These are phyloP conservation scores for Calonectris borealis DNA, from an alignment of 2,113 vertebrate genomes.

Conservation along the genomic window DNA sequence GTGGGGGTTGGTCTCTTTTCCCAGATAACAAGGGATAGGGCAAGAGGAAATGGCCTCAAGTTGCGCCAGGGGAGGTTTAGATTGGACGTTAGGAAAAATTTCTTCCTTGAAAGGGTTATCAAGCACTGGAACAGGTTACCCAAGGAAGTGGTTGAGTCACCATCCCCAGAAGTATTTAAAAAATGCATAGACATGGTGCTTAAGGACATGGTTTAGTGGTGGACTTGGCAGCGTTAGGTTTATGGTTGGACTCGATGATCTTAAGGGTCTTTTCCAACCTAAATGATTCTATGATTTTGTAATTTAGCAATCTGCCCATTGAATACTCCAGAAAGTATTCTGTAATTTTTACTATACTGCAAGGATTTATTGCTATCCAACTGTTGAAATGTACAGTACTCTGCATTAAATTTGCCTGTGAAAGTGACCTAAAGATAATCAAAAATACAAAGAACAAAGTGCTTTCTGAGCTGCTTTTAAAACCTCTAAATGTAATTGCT, in stretches of 20 bases:
- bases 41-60: too few species aligned
- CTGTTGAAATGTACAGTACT: neutral
- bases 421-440: neutral
- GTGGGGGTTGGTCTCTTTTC: too few species aligned
- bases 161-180: too few species aligned
- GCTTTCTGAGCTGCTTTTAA: neutral
- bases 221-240: neutral
- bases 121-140: too few species aligned
- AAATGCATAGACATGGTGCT: neutral
- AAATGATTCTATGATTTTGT: neutral
- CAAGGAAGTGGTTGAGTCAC: too few species aligned
- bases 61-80: too few species aligned
- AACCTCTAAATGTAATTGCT: neutral
- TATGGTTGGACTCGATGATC: neutral
- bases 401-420: neutral
- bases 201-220: neutral
- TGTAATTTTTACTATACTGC: neutral
- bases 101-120: too few species aligned
- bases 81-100: too few species aligned
- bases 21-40: neutral
- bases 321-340: neutral
- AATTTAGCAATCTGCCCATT: neutral
- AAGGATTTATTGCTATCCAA: neutral
- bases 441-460: neutral
- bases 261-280: neutral